These are phyloP conservation scores for Bombus fervidus DNA, from an alignment of 1,140 invertebrate genomes.

Conservation along the genomic window DNA sequence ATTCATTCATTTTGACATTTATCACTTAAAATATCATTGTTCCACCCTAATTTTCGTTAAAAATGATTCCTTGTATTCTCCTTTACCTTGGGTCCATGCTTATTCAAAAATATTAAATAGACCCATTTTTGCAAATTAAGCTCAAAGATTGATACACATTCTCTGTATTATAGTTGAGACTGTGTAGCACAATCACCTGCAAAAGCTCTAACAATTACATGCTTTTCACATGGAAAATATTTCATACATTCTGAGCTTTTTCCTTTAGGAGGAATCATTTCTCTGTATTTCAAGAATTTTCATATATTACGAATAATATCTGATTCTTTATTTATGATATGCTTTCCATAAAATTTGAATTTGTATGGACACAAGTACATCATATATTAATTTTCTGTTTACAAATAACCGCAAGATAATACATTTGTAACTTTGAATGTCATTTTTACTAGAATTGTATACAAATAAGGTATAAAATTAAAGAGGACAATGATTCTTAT, in stretches of 20 bases:
- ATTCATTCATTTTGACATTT: conserved; percentile 82
- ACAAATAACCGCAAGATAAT: background rate
- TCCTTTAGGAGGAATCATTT: conserved; percentile 33
- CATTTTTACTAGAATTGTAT: conserved; percentile 28
- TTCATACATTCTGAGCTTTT: conserved; percentile 41
- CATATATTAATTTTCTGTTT: conserved; percentile 37
- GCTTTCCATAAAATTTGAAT: conserved; percentile 2
- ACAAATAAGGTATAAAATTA: conserved; percentile 17
- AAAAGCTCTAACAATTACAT: conserved; percentile 32
- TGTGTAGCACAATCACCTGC: conserved; percentile 22
- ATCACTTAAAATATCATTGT: conserved; percentile 84
- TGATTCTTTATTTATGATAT: background rate
- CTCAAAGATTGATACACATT: conserved; percentile 82
- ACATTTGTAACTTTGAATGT: conserved; percentile 10
- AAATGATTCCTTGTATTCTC: conserved; percentile 81
- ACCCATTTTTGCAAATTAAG: conserved; percentile 90
- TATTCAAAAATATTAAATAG: conserved; percentile 84
- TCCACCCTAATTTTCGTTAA: conserved; percentile 81
- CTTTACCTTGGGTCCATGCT: conserved; percentile 73
- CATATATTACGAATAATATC: background rate
- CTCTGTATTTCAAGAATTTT: conserved; percentile 55
- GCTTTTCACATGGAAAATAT: conserved; percentile 35
- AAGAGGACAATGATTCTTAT: background rate
- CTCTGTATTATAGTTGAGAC: conserved; percentile 42
- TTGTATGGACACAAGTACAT: background rate